Base-by-base conservation (phyloP, 2,797 vertebrate genomes). In the Rachycentron canadum region DNA sequence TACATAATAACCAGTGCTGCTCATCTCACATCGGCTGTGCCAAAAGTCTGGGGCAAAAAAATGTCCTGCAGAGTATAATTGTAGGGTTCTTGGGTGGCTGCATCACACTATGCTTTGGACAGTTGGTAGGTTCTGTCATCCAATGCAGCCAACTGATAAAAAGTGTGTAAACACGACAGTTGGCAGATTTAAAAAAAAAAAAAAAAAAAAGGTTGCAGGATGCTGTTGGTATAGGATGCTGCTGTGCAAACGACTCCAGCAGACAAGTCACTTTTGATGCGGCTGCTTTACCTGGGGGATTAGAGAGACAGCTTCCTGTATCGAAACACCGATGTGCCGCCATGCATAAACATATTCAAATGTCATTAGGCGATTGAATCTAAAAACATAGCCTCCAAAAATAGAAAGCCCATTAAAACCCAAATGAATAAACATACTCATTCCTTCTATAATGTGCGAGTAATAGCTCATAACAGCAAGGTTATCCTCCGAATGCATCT, bases 391-490 rank as follows among this genome's bases (percentile, higher is more conserved):
- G 45, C 69, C 50, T 47, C 82, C 7, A 14, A 86, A 87, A 89
- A 85, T 67, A 89, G 69, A 85, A 86, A 90, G 34, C 73, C 50
- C 75, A 85, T 88, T 88, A 69, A 82, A 68, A 78, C 30, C 30
- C 67, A 78, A 85, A 88, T 83, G 79, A 90, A 89, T 89, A 89
- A 87, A 88, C 89, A 87, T 34, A 76, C 47, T 81, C 67, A 47
- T 76, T 81, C 60, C 41, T 41, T 76, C 67, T 61, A 77, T 90
- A 85, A 85, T 75, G 66, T 68, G 76, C 62, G 77, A 78, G 76
- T 84, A 87, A 88, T 76, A 78, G 73, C 76, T 91, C 79, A 69
- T 81, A 88, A 89, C 76, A n/a, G 74, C 73, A 58, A 89, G 69
- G 88, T 78, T 89, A 85, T 81, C 77, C 59, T 49, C 53, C 40